Conservation (phyloP, 2,113 vertebrate genomes). For the Thinocorus orbignyianus region DNA sequence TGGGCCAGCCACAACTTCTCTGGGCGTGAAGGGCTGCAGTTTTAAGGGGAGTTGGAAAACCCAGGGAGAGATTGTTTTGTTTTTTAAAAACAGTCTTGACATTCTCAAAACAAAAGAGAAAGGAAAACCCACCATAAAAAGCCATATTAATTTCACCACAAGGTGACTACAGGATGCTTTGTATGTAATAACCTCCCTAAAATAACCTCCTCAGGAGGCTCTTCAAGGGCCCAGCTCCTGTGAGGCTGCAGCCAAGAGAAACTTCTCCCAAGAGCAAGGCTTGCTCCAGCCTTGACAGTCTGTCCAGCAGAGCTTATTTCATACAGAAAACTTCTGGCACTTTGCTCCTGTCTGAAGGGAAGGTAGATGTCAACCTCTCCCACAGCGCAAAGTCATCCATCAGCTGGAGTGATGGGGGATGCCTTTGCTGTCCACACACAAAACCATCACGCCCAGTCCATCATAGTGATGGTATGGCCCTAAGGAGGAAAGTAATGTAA, state of each 20-base stretch:
- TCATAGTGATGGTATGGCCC: not conserved
- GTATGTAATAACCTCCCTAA: not conserved
- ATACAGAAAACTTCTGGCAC: not conserved
- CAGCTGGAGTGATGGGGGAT: not conserved
- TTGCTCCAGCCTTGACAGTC: not conserved
- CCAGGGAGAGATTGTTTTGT: not conserved
- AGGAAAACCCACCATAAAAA: not conserved
- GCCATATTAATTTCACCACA: not conserved
- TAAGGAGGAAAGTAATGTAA: not conserved
- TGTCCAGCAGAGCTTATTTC: not conserved
- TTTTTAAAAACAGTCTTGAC: not conserved
- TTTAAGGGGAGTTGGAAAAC: not conserved
- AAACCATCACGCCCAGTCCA: not conserved
- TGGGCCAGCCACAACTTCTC: too few relatives aligned
- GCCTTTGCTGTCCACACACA: not conserved
- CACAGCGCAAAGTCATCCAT: not conserved
- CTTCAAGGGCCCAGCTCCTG: not conserved
- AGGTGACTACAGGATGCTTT: not conserved
- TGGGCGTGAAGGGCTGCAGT: not conserved
- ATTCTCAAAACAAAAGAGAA: conserved; percentile 44
- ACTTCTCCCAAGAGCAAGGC: not conserved
- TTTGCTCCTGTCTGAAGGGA: not conserved
- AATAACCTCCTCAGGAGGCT: not conserved
- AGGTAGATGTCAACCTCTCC: not conserved
- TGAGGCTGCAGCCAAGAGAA: not conserved